Base-by-base conservation (phyloP, 2,888 invertebrate species). In the Synanthedon vespiformis region DNA sequence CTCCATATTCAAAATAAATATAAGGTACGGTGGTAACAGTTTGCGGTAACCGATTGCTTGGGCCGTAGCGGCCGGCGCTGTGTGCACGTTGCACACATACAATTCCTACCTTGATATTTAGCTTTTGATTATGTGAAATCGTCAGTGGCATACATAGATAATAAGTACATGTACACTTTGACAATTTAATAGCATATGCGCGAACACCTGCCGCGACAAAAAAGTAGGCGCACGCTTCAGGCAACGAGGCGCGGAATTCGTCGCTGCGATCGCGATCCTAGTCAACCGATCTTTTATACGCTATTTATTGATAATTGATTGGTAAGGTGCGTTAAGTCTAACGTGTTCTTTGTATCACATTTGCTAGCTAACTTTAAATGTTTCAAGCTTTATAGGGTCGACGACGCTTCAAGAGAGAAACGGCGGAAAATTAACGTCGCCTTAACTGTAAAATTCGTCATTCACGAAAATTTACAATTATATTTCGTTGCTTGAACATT, bases 171-270 rank as follows among this genome's bases (percentile, higher is more conserved):
- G 76, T 75, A 71, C 70, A 75, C 83, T 85, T 86, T 86, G 87
- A 86, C 84, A 87, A 85, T 86, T 85, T 86, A 86, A 87, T 84
- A 84, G 84, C 87, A 85, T 83, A 85, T 85, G 84, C 74, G 69
- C 70, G 61, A 67, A 75, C 86, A 87, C 86, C 86, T 87, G 86
- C 83, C 77, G 57, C 61, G 81, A 83, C 85, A 87, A 87, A 87
- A 34, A 87, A 87, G 79, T 79, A 79, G 76, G 75, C 74, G 73
- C 84, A 82, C 80, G 86, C 85, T 84, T 80, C 80, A 76, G 80
- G 80, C 83, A 72, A 70, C 65, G 80, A 74, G 77, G 84, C 77
- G 80, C 72, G 80, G 85, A 82, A 85, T 85, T 84, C 83, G 82
- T 82, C 84, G 81, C 79, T 74, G 72, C 74, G 62, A 64, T 71